A percentile compares a stretch with the other conserved stretches of the same genome.
Evolutionary conservation across 2,888 invertebrate species (phyloP).

Genomic region (Diarsia dahlii): DNA sequence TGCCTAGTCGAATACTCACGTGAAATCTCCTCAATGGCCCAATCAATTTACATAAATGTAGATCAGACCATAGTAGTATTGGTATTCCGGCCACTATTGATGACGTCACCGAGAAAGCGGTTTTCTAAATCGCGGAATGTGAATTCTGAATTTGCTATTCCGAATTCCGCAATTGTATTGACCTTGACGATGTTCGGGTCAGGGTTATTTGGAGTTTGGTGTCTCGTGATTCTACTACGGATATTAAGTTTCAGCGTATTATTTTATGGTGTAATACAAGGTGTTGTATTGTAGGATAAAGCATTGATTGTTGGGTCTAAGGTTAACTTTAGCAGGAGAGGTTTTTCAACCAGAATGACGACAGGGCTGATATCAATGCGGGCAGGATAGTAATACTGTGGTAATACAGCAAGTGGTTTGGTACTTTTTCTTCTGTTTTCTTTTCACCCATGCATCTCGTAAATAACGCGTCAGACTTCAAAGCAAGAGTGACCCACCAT

Average conservation of each 20-base stretch:
- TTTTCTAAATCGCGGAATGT: slow-evolving; percentile 59
- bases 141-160: slow-evolving; percentile 24
- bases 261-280: slow-evolving; percentile 17
- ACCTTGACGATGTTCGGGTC: slow-evolving; percentile 53
- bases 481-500: neutral
- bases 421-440: neutral
- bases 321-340: neutral
- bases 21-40: slow-evolving; percentile 20
- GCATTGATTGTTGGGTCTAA: neutral
- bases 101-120: slow-evolving; percentile 54
- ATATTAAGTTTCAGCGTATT: neutral
- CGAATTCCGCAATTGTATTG: slow-evolving; percentile 38
- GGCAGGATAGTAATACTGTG: neutral
- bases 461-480: neutral
- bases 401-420: neutral
- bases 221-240: slow-evolving; percentile 27
- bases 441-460: neutral
- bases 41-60: slow-evolving; percentile 38
- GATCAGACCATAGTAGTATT: slow-evolving; percentile 16
- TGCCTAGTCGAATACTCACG: neutral
- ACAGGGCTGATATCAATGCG: neutral
- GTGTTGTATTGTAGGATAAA: neutral
- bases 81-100: slow-evolving; percentile 41
- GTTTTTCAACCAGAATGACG: neutral
- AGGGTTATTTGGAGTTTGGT: slow-evolving; percentile 21